Conservation (phyloP, 2,888 invertebrate genomes). For the Rotaria magnacalcarata region DNA sequence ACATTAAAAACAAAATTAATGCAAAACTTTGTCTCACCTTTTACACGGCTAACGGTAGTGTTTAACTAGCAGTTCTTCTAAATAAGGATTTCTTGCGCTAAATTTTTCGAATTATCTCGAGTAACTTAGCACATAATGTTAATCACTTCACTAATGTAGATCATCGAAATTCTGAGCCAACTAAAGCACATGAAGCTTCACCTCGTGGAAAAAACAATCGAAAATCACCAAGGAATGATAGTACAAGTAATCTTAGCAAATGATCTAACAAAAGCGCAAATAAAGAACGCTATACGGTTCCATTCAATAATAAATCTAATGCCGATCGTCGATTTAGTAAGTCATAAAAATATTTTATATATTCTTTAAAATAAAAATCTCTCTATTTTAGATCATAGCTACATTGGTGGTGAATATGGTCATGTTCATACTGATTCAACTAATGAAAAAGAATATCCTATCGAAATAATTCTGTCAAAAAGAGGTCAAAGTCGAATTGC, state of each 20-base stretch:
- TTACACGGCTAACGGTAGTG: no score
- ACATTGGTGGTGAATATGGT: slow-evolving; percentile 6
- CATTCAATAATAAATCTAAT: background rate
- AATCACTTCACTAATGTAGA: background rate
- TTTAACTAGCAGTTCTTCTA: no score
- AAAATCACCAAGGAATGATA: background rate
- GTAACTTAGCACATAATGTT: background rate
- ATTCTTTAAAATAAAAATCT: background rate
- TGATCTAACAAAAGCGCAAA: no score
- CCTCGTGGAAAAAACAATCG: background rate
- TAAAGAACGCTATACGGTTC: background rate
- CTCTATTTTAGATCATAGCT: background rate
- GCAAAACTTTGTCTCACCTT: no score
- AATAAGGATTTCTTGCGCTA: no score
- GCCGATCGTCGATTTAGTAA: background rate
- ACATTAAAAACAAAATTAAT: no score
- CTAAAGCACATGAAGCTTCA: background rate
- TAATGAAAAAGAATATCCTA: background rate
- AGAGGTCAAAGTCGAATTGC: background rate
- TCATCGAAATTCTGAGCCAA: background rate
- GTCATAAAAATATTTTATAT: background rate
- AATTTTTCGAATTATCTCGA: no score
- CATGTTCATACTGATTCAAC: background rate
- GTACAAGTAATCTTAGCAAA: background rate
- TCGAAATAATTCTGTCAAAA: background rate